Base-by-base conservation (phyloP, 2,888 invertebrate genomes). In the Eupithecia inturbata region DNA sequence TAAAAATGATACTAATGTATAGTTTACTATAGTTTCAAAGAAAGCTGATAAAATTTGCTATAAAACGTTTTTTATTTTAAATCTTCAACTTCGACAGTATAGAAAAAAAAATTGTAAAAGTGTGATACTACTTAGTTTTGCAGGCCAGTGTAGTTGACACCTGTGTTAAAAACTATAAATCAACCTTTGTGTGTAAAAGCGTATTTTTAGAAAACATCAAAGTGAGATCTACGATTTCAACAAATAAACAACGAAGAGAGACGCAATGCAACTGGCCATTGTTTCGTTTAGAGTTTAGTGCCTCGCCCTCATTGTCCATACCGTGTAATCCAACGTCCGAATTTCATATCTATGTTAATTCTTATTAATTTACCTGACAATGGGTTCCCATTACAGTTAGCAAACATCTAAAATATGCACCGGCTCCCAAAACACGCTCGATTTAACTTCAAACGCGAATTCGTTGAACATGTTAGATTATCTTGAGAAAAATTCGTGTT, bases 391-490 rank as follows among this genome's bases (percentile, higher is more conserved):
- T 88, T 85, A 89, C 89, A 87, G 88, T 86, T 85, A 87, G 88
- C 87, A 86, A 88, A 92, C 91, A 89, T 92, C 92, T 90, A 92
- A 92, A 93, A 91, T 91, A 66, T 92, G 90, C 91, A 89, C 83
- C 78, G 81, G 80, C 82, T 86, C 90, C 89, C 88, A 83, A 87
- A 86, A 88, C 87, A 93, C 89, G 94, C 91, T 91, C 94, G 92
- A 94, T 94, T 94, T 90, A 93, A 93, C 92, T 83, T 85, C 87
- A 90, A 91, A 93, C 91, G 94, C 94, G 89, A 93, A 94, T 94
- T 94, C 94, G 94, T 94, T 94, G 93, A 92, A 94, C 94, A 94
- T 80, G 89, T 82, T 89, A 89, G 88, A 86, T 94, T 94, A 94
- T 93, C 92, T 93, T 90, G 91, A 90, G 92, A 92, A 90, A 86